Evolutionary conservation across 2,888 invertebrate genomes (phyloP).

Genomic region (Tetragonisca angustula): DNA sequence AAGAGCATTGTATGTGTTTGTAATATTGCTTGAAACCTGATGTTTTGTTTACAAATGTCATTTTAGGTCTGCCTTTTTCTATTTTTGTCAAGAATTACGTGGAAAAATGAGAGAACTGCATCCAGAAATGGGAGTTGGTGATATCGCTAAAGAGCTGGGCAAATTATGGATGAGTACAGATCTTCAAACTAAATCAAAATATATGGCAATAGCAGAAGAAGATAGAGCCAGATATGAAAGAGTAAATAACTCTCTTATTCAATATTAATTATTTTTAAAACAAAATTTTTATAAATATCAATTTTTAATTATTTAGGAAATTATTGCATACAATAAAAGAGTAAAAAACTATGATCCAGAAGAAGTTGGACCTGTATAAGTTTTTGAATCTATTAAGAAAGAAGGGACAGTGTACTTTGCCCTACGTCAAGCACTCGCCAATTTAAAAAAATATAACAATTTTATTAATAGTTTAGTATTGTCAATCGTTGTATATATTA

Average conservation of each 20-base stretch:
- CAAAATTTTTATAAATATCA: neutral
- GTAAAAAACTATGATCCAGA: slow-evolving; percentile 72
- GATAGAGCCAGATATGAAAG: slow-evolving; percentile 98
- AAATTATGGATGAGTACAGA: slow-evolving; percentile 96
- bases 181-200: slow-evolving; percentile 93
- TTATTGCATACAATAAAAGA: slow-evolving; percentile 72
- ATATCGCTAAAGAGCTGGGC: slow-evolving; percentile 98
- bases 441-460: slow-evolving; percentile 61
- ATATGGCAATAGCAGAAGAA: slow-evolving; percentile 96
- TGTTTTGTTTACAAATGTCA: slow-evolving; percentile 11
- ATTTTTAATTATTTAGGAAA: slow-evolving; percentile 58
- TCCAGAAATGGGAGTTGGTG: slow-evolving; percentile 98
- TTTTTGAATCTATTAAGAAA: slow-evolving; percentile 34
- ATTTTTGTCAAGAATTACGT: slow-evolving; percentile 99
- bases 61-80: slow-evolving; percentile 98
- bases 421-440: slow-evolving; percentile 59
- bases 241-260: slow-evolving; percentile 86
- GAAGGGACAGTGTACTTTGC: slow-evolving; percentile 53
- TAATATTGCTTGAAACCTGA: neutral
- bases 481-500: slow-evolving; percentile 72
- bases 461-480: slow-evolving; percentile 71
- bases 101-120: slow-evolving; percentile 96
- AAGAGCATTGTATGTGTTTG: slow-evolving; percentile 65
- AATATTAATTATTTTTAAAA: neutral
- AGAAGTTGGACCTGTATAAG: slow-evolving; percentile 72